Evolutionary conservation across 2,888 invertebrate genomes (phyloP).

Genomic region (Meganola albula): DNA sequence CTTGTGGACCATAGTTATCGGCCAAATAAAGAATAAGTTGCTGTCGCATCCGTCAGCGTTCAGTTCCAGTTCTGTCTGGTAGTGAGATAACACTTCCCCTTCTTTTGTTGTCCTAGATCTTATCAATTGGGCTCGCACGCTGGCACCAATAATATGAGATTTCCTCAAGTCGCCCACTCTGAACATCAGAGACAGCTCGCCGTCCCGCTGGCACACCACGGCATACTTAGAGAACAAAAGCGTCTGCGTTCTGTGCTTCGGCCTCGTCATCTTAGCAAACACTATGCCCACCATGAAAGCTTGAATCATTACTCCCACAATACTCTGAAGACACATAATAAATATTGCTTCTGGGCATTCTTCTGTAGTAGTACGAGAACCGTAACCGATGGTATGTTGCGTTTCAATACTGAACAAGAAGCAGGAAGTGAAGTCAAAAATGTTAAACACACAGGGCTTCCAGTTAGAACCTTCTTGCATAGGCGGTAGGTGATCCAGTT

Average conservation of each 20-base stretch:
- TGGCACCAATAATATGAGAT: constrained; percentile 94
- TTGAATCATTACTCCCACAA: constrained; percentile 90
- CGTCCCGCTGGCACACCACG: constrained; percentile 90
- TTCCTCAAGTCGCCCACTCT: constrained; percentile 93
- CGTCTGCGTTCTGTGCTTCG: constrained; percentile 94
- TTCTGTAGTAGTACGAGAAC: constrained; percentile 89
- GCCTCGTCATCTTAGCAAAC: constrained; percentile 94
- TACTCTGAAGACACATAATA: constrained; percentile 93
- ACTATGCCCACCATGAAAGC: constrained; percentile 89
- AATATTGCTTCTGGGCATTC: constrained; percentile 94
- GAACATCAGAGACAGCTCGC: constrained; percentile 89
- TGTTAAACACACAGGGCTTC: constrained; percentile 89
- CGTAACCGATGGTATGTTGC: constrained; percentile 94
- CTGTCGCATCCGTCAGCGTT: constrained; percentile 88
- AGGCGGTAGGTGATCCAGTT: constrained; percentile 74
- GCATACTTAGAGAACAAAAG: constrained; percentile 90
- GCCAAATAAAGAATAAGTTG: constrained; percentile 95
- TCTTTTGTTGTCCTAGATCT: constrained; percentile 89
- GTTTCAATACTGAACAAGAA: constrained; percentile 95
- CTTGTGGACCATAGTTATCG: constrained; percentile 91
- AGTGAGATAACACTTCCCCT: constrained; percentile 88
- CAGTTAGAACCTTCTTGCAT: constrained; percentile 75
- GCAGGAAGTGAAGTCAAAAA: constrained; percentile 89
- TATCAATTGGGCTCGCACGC: constrained; percentile 89
- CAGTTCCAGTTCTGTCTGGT: constrained; percentile 85